Conservation (phyloP, 2,113 vertebrate genomes). For the Atherinomorus stipes region DNA sequence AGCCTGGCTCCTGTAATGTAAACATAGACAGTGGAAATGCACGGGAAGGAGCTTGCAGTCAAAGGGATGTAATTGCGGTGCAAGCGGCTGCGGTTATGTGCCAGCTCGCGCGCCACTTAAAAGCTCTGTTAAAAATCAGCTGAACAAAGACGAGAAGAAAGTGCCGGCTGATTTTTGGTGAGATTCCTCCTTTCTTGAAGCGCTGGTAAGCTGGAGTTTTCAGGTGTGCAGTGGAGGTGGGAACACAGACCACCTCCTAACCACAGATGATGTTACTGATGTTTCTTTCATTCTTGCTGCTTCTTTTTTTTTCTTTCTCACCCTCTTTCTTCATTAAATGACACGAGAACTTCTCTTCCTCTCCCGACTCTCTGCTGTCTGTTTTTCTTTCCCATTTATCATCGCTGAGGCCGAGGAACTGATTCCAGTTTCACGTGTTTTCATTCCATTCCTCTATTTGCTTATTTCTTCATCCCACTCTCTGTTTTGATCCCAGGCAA, state of each 20-base stretch:
- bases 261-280: slow-evolving; percentile 16
- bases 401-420: slow-evolving; percentile 68
- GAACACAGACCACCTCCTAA: slow-evolving; percentile 24
- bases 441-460: slow-evolving; percentile 70
- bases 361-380: slow-evolving; percentile 58
- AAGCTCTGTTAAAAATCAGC: slow-evolving; percentile 58
- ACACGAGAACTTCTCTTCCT: slow-evolving; percentile 42
- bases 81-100: slow-evolving; percentile 50
- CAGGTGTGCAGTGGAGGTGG: slow-evolving; percentile 39
- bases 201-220: slow-evolving; percentile 26
- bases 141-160: slow-evolving; percentile 61
- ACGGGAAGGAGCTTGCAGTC: slow-evolving; percentile 49
- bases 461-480: slow-evolving; percentile 70
- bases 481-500: slow-evolving; percentile 77
- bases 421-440: slow-evolving; percentile 74
- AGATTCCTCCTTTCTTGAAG: slow-evolving; percentile 32
- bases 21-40: slow-evolving; percentile 39
- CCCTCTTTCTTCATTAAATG: slow-evolving; percentile 61
- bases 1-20: slow-evolving; percentile 27
- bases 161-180: slow-evolving; percentile 44
- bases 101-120: slow-evolving; percentile 51
- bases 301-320: slow-evolving; percentile 17
- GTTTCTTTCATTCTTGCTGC: background rate
- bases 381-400: slow-evolving; percentile 74
- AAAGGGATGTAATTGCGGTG: slow-evolving; percentile 68